Conservation (phyloP, 2,797 vertebrate genomes). For the Clarias fuscus region DNA sequence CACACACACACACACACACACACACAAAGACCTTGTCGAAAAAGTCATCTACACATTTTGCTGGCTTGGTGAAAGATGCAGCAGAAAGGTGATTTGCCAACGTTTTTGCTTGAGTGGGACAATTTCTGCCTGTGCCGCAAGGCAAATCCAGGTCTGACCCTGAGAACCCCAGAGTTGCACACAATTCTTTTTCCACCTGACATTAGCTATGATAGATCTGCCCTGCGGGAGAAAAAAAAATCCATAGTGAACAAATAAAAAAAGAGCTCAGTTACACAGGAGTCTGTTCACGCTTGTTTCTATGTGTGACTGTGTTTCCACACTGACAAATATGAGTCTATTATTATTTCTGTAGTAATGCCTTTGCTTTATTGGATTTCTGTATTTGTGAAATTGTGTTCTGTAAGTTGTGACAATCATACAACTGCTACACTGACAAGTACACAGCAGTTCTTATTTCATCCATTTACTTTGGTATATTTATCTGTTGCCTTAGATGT, state of each 20-base stretch:
- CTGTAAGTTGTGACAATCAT: constrained; percentile 10
- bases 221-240: constrained; percentile 24
- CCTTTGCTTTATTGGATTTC: constrained; percentile 22
- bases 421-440: background rate
- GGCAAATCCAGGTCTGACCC: constrained; percentile 48
- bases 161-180: constrained; percentile 36
- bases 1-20: constrained; percentile 25
- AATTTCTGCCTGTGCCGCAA: constrained; percentile 47
- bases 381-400: constrained; percentile 14
- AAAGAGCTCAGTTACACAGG: constrained; percentile 39
- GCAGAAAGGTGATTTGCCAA: constrained; percentile 41
- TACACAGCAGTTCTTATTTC: background rate
- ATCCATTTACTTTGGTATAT: background rate
- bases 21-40: constrained; percentile 20
- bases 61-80: constrained; percentile 48
- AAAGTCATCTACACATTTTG: constrained; percentile 43
- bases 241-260: constrained; percentile 52
- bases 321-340: background rate
- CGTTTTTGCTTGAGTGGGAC: constrained; percentile 55
- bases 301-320: constrained; percentile 14
- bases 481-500: background rate
- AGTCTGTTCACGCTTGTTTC: constrained; percentile 21
- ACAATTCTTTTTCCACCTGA: constrained; percentile 42
- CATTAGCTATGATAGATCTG: constrained; percentile 48
- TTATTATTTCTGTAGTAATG: constrained; percentile 19